These are phyloP conservation scores for Drosophila melanosoma DNA, from an alignment of 2,888 invertebrate genomes.

Conservation along the genomic window DNA sequence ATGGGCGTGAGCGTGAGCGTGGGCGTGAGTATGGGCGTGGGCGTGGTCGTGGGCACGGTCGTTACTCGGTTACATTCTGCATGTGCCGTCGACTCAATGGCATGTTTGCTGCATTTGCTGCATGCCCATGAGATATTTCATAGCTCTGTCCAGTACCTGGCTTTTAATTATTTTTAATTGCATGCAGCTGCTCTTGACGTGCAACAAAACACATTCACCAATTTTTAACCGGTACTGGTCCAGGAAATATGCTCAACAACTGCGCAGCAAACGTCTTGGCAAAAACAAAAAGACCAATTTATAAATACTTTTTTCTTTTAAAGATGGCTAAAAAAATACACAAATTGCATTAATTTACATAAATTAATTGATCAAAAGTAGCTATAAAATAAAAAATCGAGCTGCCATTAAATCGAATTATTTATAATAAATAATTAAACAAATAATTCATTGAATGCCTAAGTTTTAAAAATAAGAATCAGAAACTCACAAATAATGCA, in stretches of 20 bases:
- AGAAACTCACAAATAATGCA: neutral
- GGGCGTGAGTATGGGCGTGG: neutral
- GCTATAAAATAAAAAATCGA: neutral
- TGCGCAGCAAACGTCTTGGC: constrained; percentile 19
- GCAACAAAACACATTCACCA: constrained; percentile 41
- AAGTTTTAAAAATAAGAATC: neutral
- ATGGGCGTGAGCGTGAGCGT: constrained; percentile 12
- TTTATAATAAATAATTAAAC: too few species aligned
- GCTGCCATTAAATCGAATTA: too few species aligned
- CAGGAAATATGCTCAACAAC: constrained; percentile 31
- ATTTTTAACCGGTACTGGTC: constrained; percentile 23
- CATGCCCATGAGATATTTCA: constrained; percentile 56
- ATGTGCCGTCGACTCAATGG: constrained; percentile 35
- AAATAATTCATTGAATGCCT: neutral
- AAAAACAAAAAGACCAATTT: constrained; percentile 47
- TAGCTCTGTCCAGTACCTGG: constrained; percentile 38
- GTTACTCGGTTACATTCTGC: constrained; percentile 38
- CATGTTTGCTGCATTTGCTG: constrained; percentile 33
- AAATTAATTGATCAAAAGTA: neutral
- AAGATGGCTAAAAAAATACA: neutral
- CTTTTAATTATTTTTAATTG: constrained; percentile 75
- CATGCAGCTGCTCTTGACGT: constrained; percentile 68
- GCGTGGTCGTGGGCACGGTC: constrained; percentile 12
- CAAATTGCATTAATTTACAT: neutral
- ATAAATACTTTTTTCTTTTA: constrained; percentile 54